Conservation (phyloP, 2,113 vertebrate species). For the Falco punctatus region DNA sequence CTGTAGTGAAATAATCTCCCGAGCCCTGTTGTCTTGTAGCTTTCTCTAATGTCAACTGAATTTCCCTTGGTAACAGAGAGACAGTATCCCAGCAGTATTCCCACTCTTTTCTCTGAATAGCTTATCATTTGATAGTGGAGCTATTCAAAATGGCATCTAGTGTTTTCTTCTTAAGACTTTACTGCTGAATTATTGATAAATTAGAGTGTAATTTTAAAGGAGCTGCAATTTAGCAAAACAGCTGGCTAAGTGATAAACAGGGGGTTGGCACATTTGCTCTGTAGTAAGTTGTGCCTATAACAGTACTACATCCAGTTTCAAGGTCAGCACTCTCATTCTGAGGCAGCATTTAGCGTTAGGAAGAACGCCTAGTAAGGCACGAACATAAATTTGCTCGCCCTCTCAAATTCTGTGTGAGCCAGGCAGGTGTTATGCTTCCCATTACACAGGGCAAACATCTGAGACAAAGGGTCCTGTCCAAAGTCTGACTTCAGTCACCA, state of each 20-base stretch:
- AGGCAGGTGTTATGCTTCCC: not conserved
- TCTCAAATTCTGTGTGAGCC: not conserved
- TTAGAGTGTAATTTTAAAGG: constrained; percentile 32
- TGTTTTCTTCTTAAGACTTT: not conserved
- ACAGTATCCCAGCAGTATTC: not conserved
- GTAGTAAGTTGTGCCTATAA: not conserved
- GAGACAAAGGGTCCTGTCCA: not conserved
- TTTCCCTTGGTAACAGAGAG: not conserved
- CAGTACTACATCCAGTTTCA: not conserved
- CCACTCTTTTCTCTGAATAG: not conserved
- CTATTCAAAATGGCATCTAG: constrained; percentile 55
- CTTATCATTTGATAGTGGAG: constrained; percentile 19
- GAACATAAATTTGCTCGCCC: not conserved
- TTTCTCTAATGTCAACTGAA: not conserved
- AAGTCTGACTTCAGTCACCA: not conserved
- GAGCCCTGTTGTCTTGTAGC: not conserved
- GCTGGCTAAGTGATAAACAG: constrained; percentile 34
- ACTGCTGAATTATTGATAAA: constrained; percentile 54
- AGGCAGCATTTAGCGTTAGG: not conserved
- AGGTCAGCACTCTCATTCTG: constrained; percentile 2
- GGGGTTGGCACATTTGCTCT: not conserved
- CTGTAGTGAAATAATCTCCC: constrained; percentile 33
- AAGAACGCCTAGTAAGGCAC: not conserved
- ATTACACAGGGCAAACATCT: not conserved
- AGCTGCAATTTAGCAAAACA: constrained; percentile 46